A percentile compares a stretch with the other conserved stretches of the same genome.
Evolutionary conservation across 2,888 invertebrate genomes (phyloP).

Genomic region (Chrysodeixis includens): DNA sequence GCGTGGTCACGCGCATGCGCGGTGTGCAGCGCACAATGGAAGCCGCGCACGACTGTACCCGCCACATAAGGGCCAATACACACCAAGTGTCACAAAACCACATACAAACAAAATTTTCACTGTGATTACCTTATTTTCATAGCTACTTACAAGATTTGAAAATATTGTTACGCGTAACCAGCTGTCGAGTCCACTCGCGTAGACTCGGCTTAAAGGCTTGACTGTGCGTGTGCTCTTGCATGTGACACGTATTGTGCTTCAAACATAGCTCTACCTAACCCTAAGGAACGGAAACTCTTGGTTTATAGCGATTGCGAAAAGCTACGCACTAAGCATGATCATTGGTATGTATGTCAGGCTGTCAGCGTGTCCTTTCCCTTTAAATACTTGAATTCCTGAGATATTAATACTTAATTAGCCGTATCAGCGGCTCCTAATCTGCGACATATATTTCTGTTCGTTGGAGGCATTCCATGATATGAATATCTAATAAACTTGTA

Average conservation of each 20-base stretch:
- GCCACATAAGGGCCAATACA: background rate
- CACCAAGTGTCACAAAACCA: background rate
- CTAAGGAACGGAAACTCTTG: constrained; percentile 24
- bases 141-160: background rate
- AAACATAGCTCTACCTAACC: constrained; percentile 8
- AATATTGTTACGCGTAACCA: background rate
- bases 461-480: background rate
- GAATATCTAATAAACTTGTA: too few relatives aligned
- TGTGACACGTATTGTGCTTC: constrained; percentile 24
- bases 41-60: constrained; percentile 16
- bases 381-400: constrained; percentile 35
- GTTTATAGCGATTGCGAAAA: constrained; percentile 30
- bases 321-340: constrained; percentile 31
- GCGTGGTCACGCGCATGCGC: constrained; percentile 27
- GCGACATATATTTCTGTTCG: background rate
- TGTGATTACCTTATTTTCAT: background rate
- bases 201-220: constrained; percentile 5
- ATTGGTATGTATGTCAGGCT: constrained; percentile 51
- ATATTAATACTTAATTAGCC: constrained; percentile 12
- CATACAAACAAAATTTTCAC: background rate
- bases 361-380: constrained; percentile 44
- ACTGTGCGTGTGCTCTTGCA: constrained; percentile 13
- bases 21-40: constrained; percentile 20
- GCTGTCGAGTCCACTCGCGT: background rate
- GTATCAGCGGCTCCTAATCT: background rate